Base-by-base conservation (phyloP, 2,113 vertebrate genomes). In the Regulus satrapa region DNA sequence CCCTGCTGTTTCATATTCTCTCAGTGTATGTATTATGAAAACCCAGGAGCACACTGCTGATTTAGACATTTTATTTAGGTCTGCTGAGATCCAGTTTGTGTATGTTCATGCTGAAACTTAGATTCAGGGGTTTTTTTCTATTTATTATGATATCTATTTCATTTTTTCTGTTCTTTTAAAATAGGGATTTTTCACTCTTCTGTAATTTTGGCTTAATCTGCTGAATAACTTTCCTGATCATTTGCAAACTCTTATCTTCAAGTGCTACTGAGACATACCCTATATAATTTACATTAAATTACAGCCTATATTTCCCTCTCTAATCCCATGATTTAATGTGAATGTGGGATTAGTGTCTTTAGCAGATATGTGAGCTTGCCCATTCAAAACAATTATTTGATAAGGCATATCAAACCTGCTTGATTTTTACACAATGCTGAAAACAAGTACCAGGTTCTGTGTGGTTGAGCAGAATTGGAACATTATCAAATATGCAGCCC, bases 321-420 rank as follows among this genome's bases (percentile, higher is more conserved):
- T 71, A 29, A n/a, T 77, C 40, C 88, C 40, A 28, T 36, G 36
- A 31, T 62, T 94, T 63, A 84, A 84, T 69, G 23, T 76, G 67
- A 88, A 86, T 72, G 29, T 58, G 55, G 51, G 59, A 95, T 92
- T 91, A 89, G 23, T 40, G 24, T 31, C 20, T 84, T 69, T 68
- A 85, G 64, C 77, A 55, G 8, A 84, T 17, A 87, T 41, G 9
- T 0, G 0, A 89, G 16, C 40, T 67, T 92, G 46, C 34, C 61
- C 32, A 94, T 94, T 94, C 29, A 51, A 92, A 89, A 36, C 31
- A 80, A 74, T 86, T 94, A 63, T 77, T 96, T 85, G 31, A 63
- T 78, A 40, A 81, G 11, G 23, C 18, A 46, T 87, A 77, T 89
- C 26, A 77, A 80, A 84, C 49, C 71, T 71, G 15, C 7, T 91